Conservation (phyloP, 1,140 invertebrate species). For the Drosophila quadrilineata region DNA sequence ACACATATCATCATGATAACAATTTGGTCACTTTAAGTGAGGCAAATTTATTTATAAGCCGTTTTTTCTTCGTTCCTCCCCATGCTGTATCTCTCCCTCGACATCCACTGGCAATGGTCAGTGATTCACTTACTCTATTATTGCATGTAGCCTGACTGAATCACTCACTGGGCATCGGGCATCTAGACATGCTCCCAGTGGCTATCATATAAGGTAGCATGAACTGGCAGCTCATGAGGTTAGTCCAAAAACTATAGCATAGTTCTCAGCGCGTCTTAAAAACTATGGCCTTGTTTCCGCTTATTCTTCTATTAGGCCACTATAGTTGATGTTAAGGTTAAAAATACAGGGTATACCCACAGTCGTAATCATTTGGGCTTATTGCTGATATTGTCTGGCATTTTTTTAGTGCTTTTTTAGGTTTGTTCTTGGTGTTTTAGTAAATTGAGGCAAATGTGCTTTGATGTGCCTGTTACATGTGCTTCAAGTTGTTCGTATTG, state of each 20-base stretch:
- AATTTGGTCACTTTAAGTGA: constrained; percentile 81
- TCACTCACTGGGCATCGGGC: constrained; percentile 22
- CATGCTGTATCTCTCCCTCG: not conserved
- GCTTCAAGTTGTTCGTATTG: constrained; percentile 14
- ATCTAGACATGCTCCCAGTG: too few species aligned
- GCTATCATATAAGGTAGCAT: too few species aligned
- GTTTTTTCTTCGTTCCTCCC: constrained; percentile 37
- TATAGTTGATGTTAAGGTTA: not conserved
- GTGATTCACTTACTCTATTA: constrained; percentile 45
- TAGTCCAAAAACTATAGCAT: too few species aligned
- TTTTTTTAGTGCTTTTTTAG: constrained; percentile 26
- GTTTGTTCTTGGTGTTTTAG: constrained; percentile 68
- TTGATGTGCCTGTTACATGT: constrained; percentile 70
- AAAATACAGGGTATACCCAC: not conserved
- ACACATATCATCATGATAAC: constrained; percentile 81
- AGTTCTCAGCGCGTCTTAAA: too few species aligned
- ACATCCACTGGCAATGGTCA: not conserved
- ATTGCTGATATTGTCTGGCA: not conserved
- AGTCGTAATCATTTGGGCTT: not conserved
- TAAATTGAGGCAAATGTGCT: constrained; percentile 80
- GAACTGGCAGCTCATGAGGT: too few species aligned
- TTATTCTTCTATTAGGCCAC: too few species aligned
- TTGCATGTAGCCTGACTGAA: constrained; percentile 24
- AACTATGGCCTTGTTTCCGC: too few species aligned
- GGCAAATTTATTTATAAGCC: constrained; percentile 81